Evolutionary conservation across 2,113 vertebrate species (phyloP).

Genomic region (Paraplagusia blochii): DNA sequence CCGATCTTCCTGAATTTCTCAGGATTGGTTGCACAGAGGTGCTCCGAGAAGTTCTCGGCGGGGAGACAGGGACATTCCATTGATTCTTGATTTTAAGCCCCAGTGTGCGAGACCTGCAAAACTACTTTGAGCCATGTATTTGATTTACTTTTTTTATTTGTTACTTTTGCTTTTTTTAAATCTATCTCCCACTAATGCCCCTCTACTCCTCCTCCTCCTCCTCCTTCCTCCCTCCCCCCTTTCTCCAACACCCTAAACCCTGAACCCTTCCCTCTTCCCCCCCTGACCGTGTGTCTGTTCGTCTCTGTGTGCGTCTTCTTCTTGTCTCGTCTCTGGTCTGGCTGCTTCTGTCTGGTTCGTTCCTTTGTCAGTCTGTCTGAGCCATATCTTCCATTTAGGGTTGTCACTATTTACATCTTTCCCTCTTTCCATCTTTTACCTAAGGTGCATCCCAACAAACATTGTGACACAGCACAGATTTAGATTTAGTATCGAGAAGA

Average conservation of each 20-base stretch:
- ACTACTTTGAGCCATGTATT: constrained; percentile 71
- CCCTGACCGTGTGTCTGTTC: constrained; percentile 48
- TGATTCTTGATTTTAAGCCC: constrained; percentile 78
- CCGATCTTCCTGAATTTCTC: constrained; percentile 26
- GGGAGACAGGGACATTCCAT: constrained; percentile 45
- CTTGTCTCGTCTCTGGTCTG: constrained; percentile 63
- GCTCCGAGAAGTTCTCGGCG: constrained; percentile 35
- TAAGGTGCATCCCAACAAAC: constrained; percentile 75
- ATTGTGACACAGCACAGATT: constrained; percentile 31
- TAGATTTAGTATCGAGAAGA: too few species aligned
- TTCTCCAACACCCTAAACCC: constrained; percentile 50
- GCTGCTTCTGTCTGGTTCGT: constrained; percentile 71
- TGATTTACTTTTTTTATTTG: constrained; percentile 28
- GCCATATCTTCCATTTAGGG: constrained; percentile 68
- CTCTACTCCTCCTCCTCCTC: constrained; percentile 39
- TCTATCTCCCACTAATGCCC: constrained; percentile 66
- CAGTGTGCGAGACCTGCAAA: constrained; percentile 77
- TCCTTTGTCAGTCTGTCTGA: constrained; percentile 66
- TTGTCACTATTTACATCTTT: constrained; percentile 41
- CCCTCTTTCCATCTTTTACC: constrained; percentile 47
- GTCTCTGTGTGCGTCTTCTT: constrained; percentile 58
- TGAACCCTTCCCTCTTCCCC: constrained; percentile 33
- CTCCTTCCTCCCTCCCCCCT: constrained; percentile 49
- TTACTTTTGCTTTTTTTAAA: constrained; percentile 74
- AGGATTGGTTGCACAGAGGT: constrained; percentile 43